Base-by-base conservation (phyloP, 2,888 invertebrate species). In the Cylloceria caligata region DNA sequence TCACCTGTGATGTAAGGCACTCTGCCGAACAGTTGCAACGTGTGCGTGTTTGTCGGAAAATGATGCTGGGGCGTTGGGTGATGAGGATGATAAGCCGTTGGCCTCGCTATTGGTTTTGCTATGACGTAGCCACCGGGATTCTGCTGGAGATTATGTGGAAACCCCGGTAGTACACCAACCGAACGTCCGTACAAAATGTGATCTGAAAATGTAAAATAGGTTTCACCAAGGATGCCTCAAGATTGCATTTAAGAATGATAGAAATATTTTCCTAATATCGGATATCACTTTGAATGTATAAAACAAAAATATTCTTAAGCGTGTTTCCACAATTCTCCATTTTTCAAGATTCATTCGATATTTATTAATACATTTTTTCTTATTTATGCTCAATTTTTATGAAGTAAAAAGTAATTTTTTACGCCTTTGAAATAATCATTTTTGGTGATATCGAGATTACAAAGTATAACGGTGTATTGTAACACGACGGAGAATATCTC, bases 91-190 rank as follows among this genome's bases (percentile, higher is more conserved):
- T 91, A 94, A 92, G 91, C 94, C 84, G 94, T 95, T 84, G 97
- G 94, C 93, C 97, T 96, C 75, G 97, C 97, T 89, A 97, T 97
- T 13, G 97, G 97, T 93, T 97, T 97, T 68, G 97, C 97, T 90
- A 97, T 96, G 87, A 93, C 94, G 82, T 95, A 95, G 93, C 94
- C 94, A 1, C 94, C 94, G 3, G 91, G 90, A 76, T 91, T 91
- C 52, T 83, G 83, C 80, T 92, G 92, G 52, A 92, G 82, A 86
- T 90, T 92, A 78, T 92, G 92, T 73, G 92, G 88, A 76, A 92
- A 92, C 39, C 90, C 90, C 3, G 92, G 90, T 85, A 92, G 87
- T 57, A 89, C 90, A 71, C 90, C 89, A 27, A 91, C 89, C 36
- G 90, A 89, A 57, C 92, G 87, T n/a, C 90, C 90, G 85, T 91